Base-by-base conservation (phyloP, 2,888 invertebrate genomes). In the Cheilosia variabilis region DNA sequence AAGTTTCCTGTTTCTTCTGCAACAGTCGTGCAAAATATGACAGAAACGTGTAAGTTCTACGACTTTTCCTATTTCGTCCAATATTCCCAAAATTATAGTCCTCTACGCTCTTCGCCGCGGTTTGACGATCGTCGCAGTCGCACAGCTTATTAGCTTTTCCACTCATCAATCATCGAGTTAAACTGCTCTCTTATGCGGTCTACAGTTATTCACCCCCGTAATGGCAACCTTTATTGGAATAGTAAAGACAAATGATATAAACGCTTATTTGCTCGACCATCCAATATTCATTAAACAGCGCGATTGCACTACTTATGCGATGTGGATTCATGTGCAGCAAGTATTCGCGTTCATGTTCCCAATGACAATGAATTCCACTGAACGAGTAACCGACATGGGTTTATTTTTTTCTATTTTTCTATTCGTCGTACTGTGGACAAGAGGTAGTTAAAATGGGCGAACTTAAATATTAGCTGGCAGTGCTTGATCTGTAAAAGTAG, bases 271-370 rank as follows among this genome's bases (percentile, higher is more conserved):
- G 24, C 47, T 31, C 9, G 63, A 37, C 34, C 63, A 63, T 31
- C 50, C 19, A 47, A 19, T 47, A 19, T 34, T 47, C 63, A 63
- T 63, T 63, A 63, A 34, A 34, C 63, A 9, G 10, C 22, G 4
- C 31, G 9, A 63, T 63, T 47, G 63, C 47, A 47, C 50, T 63
- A 50, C 50, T 50, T 63, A 50, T 17, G 31, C 22, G 50, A 63
- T 31, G 47, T 31, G 34, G 34, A 63, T 17, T 47, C 45, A 47
- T 17, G 9, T 47, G 45, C 9, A n/a, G 9, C 7, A 47, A 7
- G 17, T 9, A 47, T 47, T 47, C 19, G 47, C 17, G 17, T 47
- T 17, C 47, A 2, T 19, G 19, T 19, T 15, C 37, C 13, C 37
- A 37, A 37, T 37, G 45, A 47, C 3, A 37, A 37, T 37, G 17